A percentile compares a stretch with the other conserved stretches of the same genome.
Evolutionary conservation across 2,797 vertebrate genomes (phyloP).

Genomic region (Ciconia nigra): DNA sequence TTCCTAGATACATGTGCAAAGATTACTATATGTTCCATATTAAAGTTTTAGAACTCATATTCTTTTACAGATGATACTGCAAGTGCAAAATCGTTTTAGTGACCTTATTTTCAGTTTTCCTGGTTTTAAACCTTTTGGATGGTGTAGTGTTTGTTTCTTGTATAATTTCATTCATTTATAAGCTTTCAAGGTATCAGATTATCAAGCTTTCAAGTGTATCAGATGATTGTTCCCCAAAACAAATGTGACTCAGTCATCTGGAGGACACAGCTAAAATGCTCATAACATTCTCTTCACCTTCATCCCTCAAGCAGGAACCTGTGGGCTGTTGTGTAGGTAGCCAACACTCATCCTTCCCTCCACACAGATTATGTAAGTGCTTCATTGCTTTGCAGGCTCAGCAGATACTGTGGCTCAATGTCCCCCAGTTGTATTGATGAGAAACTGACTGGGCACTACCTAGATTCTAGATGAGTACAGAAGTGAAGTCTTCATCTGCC

Average conservation of each 20-base stretch:
- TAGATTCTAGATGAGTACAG: neutral
- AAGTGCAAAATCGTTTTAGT: neutral
- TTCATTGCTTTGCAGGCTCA: neutral
- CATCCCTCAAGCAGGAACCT: neutral
- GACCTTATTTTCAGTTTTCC: neutral
- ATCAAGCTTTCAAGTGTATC: neutral
- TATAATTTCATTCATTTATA: neutral
- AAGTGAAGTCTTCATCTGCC: neutral
- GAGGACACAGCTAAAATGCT: neutral
- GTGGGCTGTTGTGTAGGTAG: neutral
- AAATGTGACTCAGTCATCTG: neutral
- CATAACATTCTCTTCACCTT: neutral
- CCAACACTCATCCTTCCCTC: neutral
- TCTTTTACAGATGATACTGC: neutral
- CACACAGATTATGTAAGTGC: neutral
- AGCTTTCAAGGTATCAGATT: neutral
- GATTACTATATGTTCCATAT: neutral
- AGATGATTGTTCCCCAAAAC: neutral
- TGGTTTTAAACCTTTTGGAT: neutral
- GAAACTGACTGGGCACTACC: neutral
- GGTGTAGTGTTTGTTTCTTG: neutral
- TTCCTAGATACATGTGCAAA: neutral
- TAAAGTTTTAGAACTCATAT: neutral
- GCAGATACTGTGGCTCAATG: neutral
- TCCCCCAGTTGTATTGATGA: neutral